Evolutionary conservation across 2,888 invertebrate species (phyloP), one percentile per base, ranked within the genome.

Genomic region (Volucella inanis): DNA sequence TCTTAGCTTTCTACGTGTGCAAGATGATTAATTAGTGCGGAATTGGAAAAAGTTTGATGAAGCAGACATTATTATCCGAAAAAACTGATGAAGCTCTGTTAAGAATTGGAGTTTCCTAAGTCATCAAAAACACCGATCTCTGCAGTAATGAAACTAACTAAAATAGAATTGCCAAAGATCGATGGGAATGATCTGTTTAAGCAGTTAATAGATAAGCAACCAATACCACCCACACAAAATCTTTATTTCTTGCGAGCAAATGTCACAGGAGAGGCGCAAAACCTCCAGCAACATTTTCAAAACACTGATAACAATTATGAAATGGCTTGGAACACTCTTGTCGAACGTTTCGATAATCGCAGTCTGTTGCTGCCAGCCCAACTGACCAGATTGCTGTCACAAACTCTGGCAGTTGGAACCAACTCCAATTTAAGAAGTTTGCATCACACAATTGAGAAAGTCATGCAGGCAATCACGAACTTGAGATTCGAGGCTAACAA

Each of bases 121-220:
- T n/a, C n/a, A n/a, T n/a, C n/a, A n/a, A n/a, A n/a, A n/a, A n/a
- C n/a, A n/a, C n/a, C n/a, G n/a, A n/a, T n/a, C n/a, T n/a, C n/a
- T n/a, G n/a, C 62, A 45, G 22, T 22, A 10, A 62, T 50, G 49
- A 64, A 38, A 10, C 14, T 64, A 18, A n/a, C 64, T 6, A 64
- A 67, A 54, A 67, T 67, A n/a, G 22, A 64, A n/a, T 31, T 62
- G 8, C 62, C 62, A n/a, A 50, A 50, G 18, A 50, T 65, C 12
- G 38, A 65, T 39, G 50, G 52, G 1, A 39, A 62, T 10, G 31
- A 62, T 18, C 49, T 62, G 6, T 65, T 52, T 18, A 65, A 50
- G 31, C 64, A 65, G 15, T 10, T 65, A 10, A 50, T 65, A 9
- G 15, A 38, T 38, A 41, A 65, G 4, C 41, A 52, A 15, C 65